Evolutionary conservation across 2,888 invertebrate genomes (phyloP).

Genomic region (Theretra japonica): DNA sequence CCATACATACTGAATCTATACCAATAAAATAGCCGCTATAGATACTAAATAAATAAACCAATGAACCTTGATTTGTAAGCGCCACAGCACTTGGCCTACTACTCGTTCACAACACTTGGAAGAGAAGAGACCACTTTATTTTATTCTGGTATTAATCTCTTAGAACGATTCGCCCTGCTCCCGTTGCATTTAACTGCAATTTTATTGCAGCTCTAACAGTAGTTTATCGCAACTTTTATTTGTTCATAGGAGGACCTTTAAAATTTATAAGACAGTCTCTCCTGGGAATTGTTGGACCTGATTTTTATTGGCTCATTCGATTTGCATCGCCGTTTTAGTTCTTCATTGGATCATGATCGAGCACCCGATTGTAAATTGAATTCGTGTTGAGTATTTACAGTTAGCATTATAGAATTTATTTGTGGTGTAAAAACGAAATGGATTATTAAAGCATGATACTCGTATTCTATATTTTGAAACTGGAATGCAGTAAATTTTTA

Average conservation of each 20-base stretch:
- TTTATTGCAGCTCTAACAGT: conserved; percentile 59
- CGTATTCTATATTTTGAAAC: no score
- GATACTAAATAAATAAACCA: background rate
- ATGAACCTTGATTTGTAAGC: background rate
- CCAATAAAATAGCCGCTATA: background rate
- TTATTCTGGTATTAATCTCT: conserved; percentile 58
- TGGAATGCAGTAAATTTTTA: no score
- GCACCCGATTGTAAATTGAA: background rate
- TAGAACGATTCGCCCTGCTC: conserved; percentile 48
- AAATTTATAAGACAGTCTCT: conserved; percentile 37
- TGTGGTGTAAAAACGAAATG: no score
- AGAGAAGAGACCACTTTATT: conserved; percentile 46
- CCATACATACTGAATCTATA: no score
- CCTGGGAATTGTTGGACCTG: conserved; percentile 30
- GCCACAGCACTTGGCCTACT: background rate
- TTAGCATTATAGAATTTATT: no score
- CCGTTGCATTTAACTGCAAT: conserved; percentile 54
- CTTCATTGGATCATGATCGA: background rate
- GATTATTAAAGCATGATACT: no score
- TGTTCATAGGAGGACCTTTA: conserved; percentile 38
- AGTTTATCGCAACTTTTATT: conserved; percentile 49
- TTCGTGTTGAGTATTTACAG: background rate
- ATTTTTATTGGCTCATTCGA: conserved; percentile 32
- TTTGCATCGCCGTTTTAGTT: conserved; percentile 11
- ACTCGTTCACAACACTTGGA: conserved; percentile 35